These are phyloP conservation scores for Ictalurus furcatus DNA, from an alignment of 2,113 vertebrate species.

Conservation along the genomic window DNA sequence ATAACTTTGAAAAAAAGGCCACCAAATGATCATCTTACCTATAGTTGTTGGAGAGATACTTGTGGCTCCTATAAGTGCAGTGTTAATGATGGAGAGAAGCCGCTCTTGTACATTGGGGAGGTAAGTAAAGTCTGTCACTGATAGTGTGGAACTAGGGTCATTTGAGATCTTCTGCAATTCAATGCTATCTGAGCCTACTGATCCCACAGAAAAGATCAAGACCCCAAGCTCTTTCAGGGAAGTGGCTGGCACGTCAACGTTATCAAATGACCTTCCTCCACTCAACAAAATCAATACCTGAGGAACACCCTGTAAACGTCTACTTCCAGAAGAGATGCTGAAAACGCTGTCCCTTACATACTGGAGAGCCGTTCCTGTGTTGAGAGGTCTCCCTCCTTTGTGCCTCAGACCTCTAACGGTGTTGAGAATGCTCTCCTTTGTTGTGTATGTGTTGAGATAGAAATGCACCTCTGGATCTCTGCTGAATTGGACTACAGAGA, in stretches of 20 bases:
- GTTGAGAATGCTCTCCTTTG: slow-evolving; percentile 46
- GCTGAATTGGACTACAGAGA: slow-evolving; percentile 64
- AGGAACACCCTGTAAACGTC: slow-evolving; percentile 46
- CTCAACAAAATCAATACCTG: slow-evolving; percentile 58
- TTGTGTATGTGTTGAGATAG: slow-evolving; percentile 60
- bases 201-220: slow-evolving; percentile 53
- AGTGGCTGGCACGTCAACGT: slow-evolving; percentile 43
- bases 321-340: slow-evolving; percentile 51
- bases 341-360: slow-evolving; percentile 55
- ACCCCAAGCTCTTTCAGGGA: slow-evolving; percentile 53
- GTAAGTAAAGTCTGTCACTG: slow-evolving; percentile 53
- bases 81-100: slow-evolving; percentile 25
- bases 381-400: slow-evolving; percentile 61
- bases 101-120: slow-evolving; percentile 51
- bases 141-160: slow-evolving; percentile 46
- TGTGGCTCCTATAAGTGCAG: background rate
- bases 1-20: background rate
- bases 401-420: slow-evolving; percentile 56
- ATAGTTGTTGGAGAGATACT: background rate
- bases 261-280: slow-evolving; percentile 54
- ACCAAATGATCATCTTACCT: background rate
- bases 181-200: slow-evolving; percentile 58
- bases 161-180: slow-evolving; percentile 57
- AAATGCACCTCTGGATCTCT: slow-evolving; percentile 53
- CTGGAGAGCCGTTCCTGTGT: slow-evolving; percentile 61